These are phyloP conservation scores for Protomyctophum bolini DNA, from an alignment of 2,113 vertebrate genomes.

Conservation along the genomic window DNA sequence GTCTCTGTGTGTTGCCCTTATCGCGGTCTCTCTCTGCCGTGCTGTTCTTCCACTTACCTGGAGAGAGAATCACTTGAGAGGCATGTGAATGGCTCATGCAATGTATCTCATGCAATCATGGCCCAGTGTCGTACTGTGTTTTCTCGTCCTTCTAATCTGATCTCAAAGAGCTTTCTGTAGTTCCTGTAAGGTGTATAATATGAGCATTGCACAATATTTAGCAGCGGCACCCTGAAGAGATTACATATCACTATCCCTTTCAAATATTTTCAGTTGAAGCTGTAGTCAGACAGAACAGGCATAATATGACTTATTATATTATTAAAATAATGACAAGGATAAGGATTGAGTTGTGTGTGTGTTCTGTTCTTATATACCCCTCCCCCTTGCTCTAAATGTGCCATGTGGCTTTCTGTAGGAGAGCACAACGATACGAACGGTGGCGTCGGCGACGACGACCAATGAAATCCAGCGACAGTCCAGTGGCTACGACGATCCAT, in stretches of 20 bases:
- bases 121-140: background rate
- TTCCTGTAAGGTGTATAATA: too few species aligned
- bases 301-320: background rate
- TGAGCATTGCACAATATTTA: too few species aligned
- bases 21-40: too few species aligned
- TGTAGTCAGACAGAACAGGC: background rate
- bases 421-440: constrained; percentile 91
- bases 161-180: background rate
- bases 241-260: background rate
- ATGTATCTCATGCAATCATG: too few species aligned
- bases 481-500: constrained; percentile 95
- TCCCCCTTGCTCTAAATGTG: background rate
- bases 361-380: background rate
- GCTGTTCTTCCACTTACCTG: too few species aligned
- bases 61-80: too few species aligned
- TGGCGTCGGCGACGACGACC: constrained; percentile 87
- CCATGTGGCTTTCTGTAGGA: constrained; percentile 53
- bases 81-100: too few species aligned
- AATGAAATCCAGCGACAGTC: constrained; percentile 99
- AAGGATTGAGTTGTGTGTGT: too few species aligned
- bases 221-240: too few species aligned
- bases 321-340: too few species aligned
- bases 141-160: background rate
- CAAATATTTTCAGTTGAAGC: background rate
- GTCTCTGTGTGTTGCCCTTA: too few species aligned